Base-by-base conservation (phyloP, 2,113 vertebrate genomes). In the Crotophaga sulcirostris region DNA sequence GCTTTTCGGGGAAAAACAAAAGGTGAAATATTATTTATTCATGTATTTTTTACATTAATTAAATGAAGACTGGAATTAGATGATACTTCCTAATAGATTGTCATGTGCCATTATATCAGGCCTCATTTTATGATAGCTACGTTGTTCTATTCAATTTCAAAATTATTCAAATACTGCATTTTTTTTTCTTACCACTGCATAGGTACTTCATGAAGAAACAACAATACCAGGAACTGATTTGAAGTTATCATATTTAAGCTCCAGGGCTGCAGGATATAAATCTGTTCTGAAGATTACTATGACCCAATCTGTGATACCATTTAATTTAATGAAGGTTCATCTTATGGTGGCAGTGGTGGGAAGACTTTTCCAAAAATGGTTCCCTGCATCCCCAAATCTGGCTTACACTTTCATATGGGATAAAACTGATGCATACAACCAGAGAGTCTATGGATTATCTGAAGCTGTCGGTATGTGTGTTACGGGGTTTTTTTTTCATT, bases 331-430 rank as follows among this genome's bases (percentile, higher is more conserved):
- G 98, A 99, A 99, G 95, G 99, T 99, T 51, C 99, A 99, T 97
- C 99, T 99, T 54, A 99, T 99, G 99, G 99, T 99, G 70, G 99
- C 99, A 40, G 99, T 99, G 55, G 99, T 99, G 78, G 99, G 99
- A 96, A 98, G 99, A 93, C 99, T 99, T 96, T 99, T 99, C 97
- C 99, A 99, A 78, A 99, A 99, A 97, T 99, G 99, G 98, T 99
- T 99, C 94, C 99, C 99, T 16, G 99, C 99, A 62, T 99, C 99
- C 33, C 99, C 99, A 13, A 99, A 99, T 97, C 98, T 99, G 93
- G 99, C 99, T 44, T 99, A 99, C 94, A 99, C 99, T 40, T 99
- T 99, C 95, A 99, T 99, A 97, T 99, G 99, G 99, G 99, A 99
- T 97, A 99, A 99, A 98, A 99, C 99, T 5, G 99, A 99, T 84